Conservation (phyloP, 2,888 invertebrate species). For the Heliconius ismenius region DNA sequence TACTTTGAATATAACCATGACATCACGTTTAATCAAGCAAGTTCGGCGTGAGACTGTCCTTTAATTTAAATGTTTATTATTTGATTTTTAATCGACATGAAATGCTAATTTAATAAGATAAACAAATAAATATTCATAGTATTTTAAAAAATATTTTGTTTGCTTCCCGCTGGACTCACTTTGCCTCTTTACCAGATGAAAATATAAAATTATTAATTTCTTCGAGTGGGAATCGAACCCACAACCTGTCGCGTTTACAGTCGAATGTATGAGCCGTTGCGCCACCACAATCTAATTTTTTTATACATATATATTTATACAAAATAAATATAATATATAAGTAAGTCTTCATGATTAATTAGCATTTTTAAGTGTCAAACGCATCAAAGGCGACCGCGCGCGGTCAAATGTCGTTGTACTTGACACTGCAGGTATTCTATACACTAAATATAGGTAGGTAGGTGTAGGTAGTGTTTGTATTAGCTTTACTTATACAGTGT, state of each 20-base stretch:
- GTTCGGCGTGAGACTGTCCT: background rate
- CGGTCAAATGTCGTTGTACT: constrained; percentile 15
- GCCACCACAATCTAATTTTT: too few species aligned
- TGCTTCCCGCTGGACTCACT: too few species aligned
- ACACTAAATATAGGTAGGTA: background rate
- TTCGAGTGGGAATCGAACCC: too few species aligned
- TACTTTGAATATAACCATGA: too few species aligned
- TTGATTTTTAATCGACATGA: too few species aligned
- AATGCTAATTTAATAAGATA: background rate
- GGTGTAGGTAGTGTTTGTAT: background rate
- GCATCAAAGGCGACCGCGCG: constrained; percentile 1
- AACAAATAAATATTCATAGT: too few species aligned
- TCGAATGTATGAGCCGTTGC: background rate
- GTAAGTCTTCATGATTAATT: constrained; percentile 3
- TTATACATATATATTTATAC: too few species aligned
- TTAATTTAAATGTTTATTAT: background rate
- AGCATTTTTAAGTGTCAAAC: constrained; percentile 7
- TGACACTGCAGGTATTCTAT: constrained; percentile 1
- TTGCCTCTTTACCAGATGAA: too few species aligned
- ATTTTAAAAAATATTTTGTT: too few species aligned
- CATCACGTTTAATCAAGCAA: too few species aligned
- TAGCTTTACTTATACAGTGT: background rate
- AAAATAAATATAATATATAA: background rate
- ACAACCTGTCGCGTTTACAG: background rate
- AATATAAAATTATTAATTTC: too few species aligned